Evolutionary conservation across 1,140 invertebrate genomes (phyloP), one percentile per base, ranked within the genome.

Genomic region (Cyclina sinensis): DNA sequence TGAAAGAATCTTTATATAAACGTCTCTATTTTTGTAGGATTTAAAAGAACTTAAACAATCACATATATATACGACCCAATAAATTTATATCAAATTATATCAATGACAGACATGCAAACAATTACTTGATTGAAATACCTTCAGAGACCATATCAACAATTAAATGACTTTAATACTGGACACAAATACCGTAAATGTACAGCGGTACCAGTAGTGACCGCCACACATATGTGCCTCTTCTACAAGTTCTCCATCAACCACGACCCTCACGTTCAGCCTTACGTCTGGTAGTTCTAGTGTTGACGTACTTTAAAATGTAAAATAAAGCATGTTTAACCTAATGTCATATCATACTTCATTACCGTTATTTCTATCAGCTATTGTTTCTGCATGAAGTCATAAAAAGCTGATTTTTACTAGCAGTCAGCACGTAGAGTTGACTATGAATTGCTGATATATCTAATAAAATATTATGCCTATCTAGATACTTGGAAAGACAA

Each of bases 381-480:
- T 14, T 54, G 51, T 4, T n/a, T 14, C 21, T 18, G 2, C 14
- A 12, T 54, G 14, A 3, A 7, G 51, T 39, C 7, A 35, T 30
- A 27, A 12, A 68, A 3, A 68, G 4, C 24, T 12, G 4, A 79
- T 24, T 32, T 0, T 24, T 62, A 81, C 24, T 30, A 39, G 46
- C n/a, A 81, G 3, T 81, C 62, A 59, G 30, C 37, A 35, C 21
- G 18, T 35, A 11, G 51, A 39, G 35, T 81, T 5, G 16, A 24
- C n/a, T 21, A 27, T 9, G 43, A 39, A 7, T 68, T 70, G 0
- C 43, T 70, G 43, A 35, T 84, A 12, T 24, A 68, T 35, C 3
- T 70, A 3, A 14, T 70, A 27, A 84, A 84, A 70, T 32, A 84
- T 84, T 43, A 43, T 43, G 43, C n/a, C n/a, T n/a, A n/a, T n/a